These are phyloP conservation scores for Anas flavirostris DNA, from an alignment of 2,797 vertebrate genomes.

Conservation along the genomic window DNA sequence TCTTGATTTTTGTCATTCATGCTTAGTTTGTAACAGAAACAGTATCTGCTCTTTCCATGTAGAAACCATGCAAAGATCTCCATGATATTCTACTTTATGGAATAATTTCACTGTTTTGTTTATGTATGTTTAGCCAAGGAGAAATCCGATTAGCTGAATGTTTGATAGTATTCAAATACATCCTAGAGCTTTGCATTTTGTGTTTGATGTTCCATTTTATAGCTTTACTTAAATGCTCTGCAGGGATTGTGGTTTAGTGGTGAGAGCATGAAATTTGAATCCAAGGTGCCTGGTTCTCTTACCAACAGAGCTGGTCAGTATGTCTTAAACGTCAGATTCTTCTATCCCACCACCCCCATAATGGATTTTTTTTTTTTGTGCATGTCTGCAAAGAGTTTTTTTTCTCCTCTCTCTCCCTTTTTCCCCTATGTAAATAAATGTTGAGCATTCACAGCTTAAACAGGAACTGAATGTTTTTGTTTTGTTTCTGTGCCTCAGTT, in stretches of 20 bases:
- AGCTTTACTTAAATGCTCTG: slow-evolving; percentile 63
- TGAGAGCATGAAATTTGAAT: slow-evolving; percentile 53
- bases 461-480: not conserved
- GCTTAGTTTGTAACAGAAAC: not conserved
- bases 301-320: slow-evolving; percentile 21
- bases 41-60: not conserved
- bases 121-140: not conserved
- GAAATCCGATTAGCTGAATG: slow-evolving; percentile 20
- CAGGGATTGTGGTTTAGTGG: slow-evolving; percentile 64
- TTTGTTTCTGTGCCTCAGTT: not conserved
- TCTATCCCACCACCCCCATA: not conserved
- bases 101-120: slow-evolving; percentile 15
- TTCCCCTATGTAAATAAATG: not conserved
- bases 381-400: not conserved
- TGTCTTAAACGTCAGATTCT: slow-evolving; percentile 17
- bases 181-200: slow-evolving; percentile 25
- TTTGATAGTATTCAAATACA: not conserved
- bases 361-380: not conserved
- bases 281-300: slow-evolving; percentile 59
- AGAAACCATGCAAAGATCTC: not conserved
- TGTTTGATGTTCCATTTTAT: slow-evolving; percentile 64
- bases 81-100: not conserved
- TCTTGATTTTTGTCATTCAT: not conserved
- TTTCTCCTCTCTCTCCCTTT: not conserved
- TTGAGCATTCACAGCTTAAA: not conserved